Evolutionary conservation across 1,140 invertebrate species (phyloP), one percentile per base, ranked within the genome.

Genomic region (Platyura marginata): DNA sequence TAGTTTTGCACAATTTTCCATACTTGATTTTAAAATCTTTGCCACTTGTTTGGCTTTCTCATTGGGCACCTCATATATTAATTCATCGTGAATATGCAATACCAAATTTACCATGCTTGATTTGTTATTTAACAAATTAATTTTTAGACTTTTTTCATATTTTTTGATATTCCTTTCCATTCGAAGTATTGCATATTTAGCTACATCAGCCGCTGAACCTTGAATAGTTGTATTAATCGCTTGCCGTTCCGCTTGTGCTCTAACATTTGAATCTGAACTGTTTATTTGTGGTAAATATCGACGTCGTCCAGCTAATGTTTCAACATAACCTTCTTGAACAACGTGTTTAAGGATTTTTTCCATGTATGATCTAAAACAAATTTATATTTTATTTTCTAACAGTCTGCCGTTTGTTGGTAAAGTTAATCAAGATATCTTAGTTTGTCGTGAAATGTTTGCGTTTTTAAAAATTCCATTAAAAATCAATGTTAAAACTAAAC

Each of bases 161-260:
- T 45, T 58, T 37, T 15, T 47, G 44, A 42, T 77, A 56, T 51
- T 66, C 65, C 40, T 68, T 51, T 85, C 76, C 51, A 95, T 79
- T 37, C 69, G 64, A 21, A 88, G 69, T 77, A 96, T 91, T 0
- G 92, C 89, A 22, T 67, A 74, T 60, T 98, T 98, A 0, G 87
- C 81, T 22, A 98, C 75, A 63, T 98, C 94, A 5, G 92, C 85
- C 1, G 92, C 94, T 1, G 90, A 93, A 1, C 93, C 94, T 67
- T 98, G 94, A 36, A 98, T 81, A 21, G 76, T 85, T 5, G 90
- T 87, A 59, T 98, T 98, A 0, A 98, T 72, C 15, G 91, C 90
- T 69, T 97, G 92, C 36, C 95, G 67, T 64, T 95, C 90, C n/a
- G 87, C 84, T 69, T 91, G 75, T 49, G 63, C 82, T 87, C 50